Percentiles rank a stretch among this genome's conserved stretches.
phyloP scores from a whole-genome alignment of 2,888 invertebrate genomes.

The Spodoptera picta region DNA sequence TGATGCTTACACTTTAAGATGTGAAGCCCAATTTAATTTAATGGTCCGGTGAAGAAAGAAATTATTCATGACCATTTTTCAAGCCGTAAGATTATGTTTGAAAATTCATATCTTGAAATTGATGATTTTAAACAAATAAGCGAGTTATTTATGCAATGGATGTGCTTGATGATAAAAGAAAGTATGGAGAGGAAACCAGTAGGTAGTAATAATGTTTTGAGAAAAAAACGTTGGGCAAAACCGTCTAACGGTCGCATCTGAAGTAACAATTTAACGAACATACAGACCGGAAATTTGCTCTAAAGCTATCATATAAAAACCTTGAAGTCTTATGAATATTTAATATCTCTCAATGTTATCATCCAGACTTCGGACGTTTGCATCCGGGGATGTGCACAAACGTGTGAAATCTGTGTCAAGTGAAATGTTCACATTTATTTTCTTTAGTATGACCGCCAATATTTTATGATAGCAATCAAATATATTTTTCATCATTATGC shows the following conservation, averaged over 20 bases:
- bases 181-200: slow-evolving; percentile 17
- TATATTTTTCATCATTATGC: slow-evolving; percentile 24
- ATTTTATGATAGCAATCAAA: slow-evolving; percentile 37
- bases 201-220: slow-evolving; percentile 7
- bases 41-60: slow-evolving; percentile 21
- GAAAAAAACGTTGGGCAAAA: slow-evolving; percentile 9
- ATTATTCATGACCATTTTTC: too few species aligned
- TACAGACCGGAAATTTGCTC: slow-evolving; percentile 39
- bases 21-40: slow-evolving; percentile 27
- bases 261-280: not conserved
- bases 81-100: too few species aligned
- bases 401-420: slow-evolving; percentile 55
- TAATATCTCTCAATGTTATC: slow-evolving; percentile 47
- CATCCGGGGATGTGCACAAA: slow-evolving; percentile 47
- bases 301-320: slow-evolving; percentile 27
- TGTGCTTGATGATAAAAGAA: slow-evolving; percentile 12
- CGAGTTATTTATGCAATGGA: slow-evolving; percentile 3
- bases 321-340: slow-evolving; percentile 52
- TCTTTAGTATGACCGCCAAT: slow-evolving; percentile 9
- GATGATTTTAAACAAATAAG: not conserved
- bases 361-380: slow-evolving; percentile 26
- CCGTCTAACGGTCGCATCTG: slow-evolving; percentile 6
- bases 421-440: slow-evolving; percentile 38
- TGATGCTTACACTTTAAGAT: slow-evolving; percentile 35
- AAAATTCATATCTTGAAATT: not conserved